A percentile compares a stretch with the other conserved stretches of the same genome.
phyloP scores from a whole-genome alignment of 2,797 vertebrate species.

The Hippoglossus hippoglossus region DNA sequence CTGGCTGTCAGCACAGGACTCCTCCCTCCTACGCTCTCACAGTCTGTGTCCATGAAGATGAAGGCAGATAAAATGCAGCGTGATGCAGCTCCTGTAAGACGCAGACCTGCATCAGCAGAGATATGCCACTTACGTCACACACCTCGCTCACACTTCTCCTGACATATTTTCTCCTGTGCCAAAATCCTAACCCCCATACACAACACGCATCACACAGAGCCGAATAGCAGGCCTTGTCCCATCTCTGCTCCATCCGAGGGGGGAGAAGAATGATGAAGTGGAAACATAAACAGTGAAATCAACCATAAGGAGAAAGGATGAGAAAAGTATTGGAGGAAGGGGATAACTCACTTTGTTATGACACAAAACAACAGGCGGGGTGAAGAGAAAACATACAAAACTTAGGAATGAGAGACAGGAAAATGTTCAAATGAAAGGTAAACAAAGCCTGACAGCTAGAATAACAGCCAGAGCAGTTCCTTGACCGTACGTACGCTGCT shows the following conservation, averaged over 20 bases:
- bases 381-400: conserved; percentile 82
- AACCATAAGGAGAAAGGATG: conserved; percentile 66
- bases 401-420: conserved; percentile 81
- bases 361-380: conserved; percentile 84
- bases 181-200: conserved; percentile 27
- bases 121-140: conserved; percentile 27
- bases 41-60: conserved; percentile 36
- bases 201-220: conserved; percentile 33
- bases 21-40: conserved; percentile 9
- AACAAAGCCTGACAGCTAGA: conserved; percentile 83
- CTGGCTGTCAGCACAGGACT: conserved; percentile 60
- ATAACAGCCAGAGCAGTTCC: conserved; percentile 81
- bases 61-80: conserved; percentile 23
- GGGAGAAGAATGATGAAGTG: conserved; percentile 57
- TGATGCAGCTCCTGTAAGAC: conserved; percentile 30
- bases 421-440: conserved; percentile 84
- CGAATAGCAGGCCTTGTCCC: conserved; percentile 53
- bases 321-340: conserved; percentile 65
- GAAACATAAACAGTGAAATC: conserved; percentile 73
- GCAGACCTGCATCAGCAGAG: conserved; percentile 32
- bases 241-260: conserved; percentile 32
- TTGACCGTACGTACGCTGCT: conserved; percentile 57
- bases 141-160: conserved; percentile 20
- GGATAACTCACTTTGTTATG: conserved; percentile 82
- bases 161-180: conserved; percentile 33